Base-by-base conservation (phyloP, 2,797 vertebrate genomes). In the Naso thynnoides region DNA sequence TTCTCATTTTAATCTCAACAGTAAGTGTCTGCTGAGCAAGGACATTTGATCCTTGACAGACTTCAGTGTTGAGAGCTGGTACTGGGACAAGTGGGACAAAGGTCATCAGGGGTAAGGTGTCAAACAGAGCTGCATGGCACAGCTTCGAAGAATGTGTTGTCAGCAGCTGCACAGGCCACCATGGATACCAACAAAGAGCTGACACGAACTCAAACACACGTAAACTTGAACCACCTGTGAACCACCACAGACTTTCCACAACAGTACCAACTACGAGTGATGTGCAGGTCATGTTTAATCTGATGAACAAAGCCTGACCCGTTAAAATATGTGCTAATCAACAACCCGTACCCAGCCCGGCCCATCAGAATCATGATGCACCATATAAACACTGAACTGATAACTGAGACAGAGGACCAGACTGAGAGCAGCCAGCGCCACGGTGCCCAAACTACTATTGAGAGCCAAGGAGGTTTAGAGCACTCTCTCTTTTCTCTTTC, bases 21-120 rank as follows among this genome's bases (percentile, higher is more conserved):
- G 24, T 55, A 41, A 18, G 33, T 27, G n/a, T 54, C 31, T 52
- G 36, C 49, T 65, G 6, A 31, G 15, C 58, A 78, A 76, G 60
- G 79, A 85, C 81, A 81, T 45, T 67, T 6, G 18, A 89, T 76
- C 79, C 74, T 64, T 70, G 83, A 86, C 83, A 83, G 62, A 70
- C 70, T 88, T 33, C 60, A 44, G 16, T 15, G 41, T 26, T 41
- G 26, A 5, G 48, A 63, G 54, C 23, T 71, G 41, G 47, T n/a
- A 45, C 18, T 38, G 11, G 55, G 73, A 75, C 54, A 84, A 85
- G 59, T 74, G 8, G 80, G 71, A 65, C 82, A 84, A 60, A 74
- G 89, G 76, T 91, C 85, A 71, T 13, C 10, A 8, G 27, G 26
- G 65, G 41, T 62, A 54, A 70, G 50, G 69, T 86, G 77, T 81